Conservation (phyloP, 2,888 invertebrate species). For the Gryllus longicercus region DNA sequence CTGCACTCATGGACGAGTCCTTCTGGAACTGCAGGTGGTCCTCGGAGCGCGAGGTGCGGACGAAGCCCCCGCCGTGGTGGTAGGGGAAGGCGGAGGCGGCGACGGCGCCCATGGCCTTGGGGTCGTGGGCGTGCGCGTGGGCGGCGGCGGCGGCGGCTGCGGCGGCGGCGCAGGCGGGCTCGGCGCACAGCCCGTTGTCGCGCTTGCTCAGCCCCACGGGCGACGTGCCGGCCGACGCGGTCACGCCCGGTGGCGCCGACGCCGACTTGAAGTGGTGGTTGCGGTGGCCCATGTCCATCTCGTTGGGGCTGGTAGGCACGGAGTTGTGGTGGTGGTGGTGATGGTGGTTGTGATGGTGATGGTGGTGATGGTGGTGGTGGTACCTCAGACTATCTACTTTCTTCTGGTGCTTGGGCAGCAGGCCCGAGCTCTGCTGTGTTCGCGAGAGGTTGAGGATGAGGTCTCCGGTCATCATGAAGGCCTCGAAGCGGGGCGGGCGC, state of each 20-base stretch:
- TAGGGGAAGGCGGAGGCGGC: conserved; percentile 39
- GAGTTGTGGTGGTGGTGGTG: conserved; percentile 69
- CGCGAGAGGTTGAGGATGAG: conserved; percentile 88
- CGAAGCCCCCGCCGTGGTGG: conserved; percentile 61
- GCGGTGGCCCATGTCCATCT: conserved; percentile 48
- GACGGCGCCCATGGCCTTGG: conserved; percentile 34
- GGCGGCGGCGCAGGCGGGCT: conserved; percentile 29
- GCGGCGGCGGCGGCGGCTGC: conserved; percentile 31
- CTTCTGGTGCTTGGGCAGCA: conserved; percentile 59
- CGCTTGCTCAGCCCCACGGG: conserved; percentile 55
- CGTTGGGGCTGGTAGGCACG: conserved; percentile 68
- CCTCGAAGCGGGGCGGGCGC: conserved; percentile 70
- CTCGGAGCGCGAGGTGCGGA: conserved; percentile 86
- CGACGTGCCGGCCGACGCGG: conserved; percentile 55
- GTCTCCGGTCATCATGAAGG: conserved; percentile 97
- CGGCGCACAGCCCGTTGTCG: conserved; percentile 41
- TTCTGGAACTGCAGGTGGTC: conserved; percentile 84
- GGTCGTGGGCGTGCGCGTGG: conserved; percentile 26
- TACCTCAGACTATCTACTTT: conserved; percentile 47
- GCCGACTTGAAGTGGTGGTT: conserved; percentile 31
- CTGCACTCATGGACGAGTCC: conserved; percentile 74
- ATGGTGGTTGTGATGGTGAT: conserved; percentile 56
- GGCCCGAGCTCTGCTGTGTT: conserved; percentile 65
- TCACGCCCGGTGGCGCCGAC: conserved; percentile 40
- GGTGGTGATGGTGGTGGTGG: conserved; percentile 39